Conservation (phyloP, 1,140 invertebrate genomes). For the Popillia japonica region DNA sequence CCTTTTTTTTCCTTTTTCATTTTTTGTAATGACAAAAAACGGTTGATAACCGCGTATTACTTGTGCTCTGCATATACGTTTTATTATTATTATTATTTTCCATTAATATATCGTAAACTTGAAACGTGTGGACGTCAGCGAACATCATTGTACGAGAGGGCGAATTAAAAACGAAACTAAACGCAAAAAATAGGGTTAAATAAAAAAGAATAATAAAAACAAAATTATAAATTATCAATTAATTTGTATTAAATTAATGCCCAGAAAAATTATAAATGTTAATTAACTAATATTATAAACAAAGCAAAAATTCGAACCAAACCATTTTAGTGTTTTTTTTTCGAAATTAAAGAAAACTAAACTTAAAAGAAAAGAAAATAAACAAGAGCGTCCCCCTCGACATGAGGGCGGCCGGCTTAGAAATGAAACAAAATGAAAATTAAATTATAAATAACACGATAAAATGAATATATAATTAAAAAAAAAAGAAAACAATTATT, state of each 20-base stretch:
- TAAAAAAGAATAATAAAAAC: constrained; percentile 37
- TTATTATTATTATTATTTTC: not conserved
- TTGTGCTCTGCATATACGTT: constrained; percentile 52
- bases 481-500: not conserved
- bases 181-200: constrained; percentile 36
- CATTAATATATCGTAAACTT: not conserved
- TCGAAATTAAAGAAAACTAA: constrained; percentile 10
- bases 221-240: constrained; percentile 38
- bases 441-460: constrained; percentile 17
- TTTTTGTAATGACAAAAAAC: not conserved
- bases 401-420: not conserved
- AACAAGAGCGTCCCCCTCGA: not conserved
- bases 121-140: constrained; percentile 50
- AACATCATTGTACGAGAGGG: constrained; percentile 53
- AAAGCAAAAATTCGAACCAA: constrained; percentile 35
- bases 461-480: not conserved
- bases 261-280: constrained; percentile 37
- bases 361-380: constrained; percentile 9
- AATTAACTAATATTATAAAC: constrained; percentile 36
- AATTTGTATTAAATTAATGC: constrained; percentile 38
- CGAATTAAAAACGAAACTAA: constrained; percentile 43
- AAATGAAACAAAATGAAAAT: not conserved
- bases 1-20: not conserved
- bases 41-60: constrained; percentile 38
- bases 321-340: not conserved